Percentiles rank a stretch among this genome's conserved stretches.
phyloP scores from a whole-genome alignment of 2,113 vertebrate genomes.

The Peromyscus californicus region DNA sequence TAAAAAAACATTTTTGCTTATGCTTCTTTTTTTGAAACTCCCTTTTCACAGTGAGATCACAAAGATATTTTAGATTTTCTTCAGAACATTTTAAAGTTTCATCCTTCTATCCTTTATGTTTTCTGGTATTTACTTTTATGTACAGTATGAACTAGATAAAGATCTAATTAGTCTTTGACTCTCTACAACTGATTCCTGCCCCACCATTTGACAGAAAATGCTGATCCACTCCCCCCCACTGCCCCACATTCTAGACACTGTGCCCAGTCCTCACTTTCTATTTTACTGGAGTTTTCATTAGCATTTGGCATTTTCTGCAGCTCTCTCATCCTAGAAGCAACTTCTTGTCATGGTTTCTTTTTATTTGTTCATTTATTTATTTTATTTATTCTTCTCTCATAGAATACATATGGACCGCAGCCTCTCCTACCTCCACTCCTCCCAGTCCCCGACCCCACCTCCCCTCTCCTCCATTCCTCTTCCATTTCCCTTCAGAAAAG shows the following conservation, averaged over 20 bases:
- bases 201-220: not conserved
- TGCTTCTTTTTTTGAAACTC: not conserved
- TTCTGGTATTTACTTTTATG: constrained; percentile 1
- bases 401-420: too few species aligned
- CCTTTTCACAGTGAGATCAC: not conserved
- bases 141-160: not conserved
- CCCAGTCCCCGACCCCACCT: not conserved
- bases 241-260: not conserved
- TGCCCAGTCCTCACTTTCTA: not conserved
- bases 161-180: not conserved
- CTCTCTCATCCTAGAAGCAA: not conserved
- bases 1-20: not conserved
- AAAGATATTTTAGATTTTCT: not conserved
- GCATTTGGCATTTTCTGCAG: not conserved
- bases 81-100: not conserved
- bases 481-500: not conserved
- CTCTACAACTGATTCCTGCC: not conserved
- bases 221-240: not conserved
- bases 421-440: not conserved
- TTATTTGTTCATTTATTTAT: not conserved
- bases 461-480: not conserved
- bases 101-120: not conserved
- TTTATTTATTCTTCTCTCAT: not conserved
- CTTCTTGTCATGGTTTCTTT: not conserved
- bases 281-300: not conserved